Base-by-base conservation (phyloP, 2,797 vertebrate species). In the Pangasius mekongensis region DNA sequence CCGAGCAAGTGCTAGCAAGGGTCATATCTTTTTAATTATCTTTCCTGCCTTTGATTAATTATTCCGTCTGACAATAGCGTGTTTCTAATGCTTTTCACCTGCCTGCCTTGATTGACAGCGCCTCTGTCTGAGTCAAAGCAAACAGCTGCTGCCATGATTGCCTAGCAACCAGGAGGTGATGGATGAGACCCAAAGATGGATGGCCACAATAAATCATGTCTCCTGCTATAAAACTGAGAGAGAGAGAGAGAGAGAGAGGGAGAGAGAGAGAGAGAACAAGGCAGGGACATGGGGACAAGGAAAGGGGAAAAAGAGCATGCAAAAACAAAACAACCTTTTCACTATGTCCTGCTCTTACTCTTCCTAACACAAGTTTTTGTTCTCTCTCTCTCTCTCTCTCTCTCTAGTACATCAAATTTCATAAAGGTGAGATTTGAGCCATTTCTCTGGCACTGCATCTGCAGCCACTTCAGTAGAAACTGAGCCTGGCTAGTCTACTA, bases 1-100 rank as follows among this genome's bases (percentile, higher is more conserved):
- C 96, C 94, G 97, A 97, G 97, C 97, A 97, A 98, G 97, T 97
- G 97, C 97, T 98, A 97, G 96, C 96, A 97, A 97, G 97, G 98
- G 98, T 99, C 98, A 99, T 99, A 99, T 99, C 98, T 99, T 99
- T 99, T 99, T 99, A 99, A 99, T 99, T 99, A 99, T 99, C 98
- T 99, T 98, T 98, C 97, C 97, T 95, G 96, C 97, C 97, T 98
- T 99, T 99, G 98, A 99, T 99, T 99, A 99, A 99, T 99, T 99
- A 98, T 99, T 98, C 96, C 96, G 96, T 96, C 97, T 98, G 98
- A 99, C 98, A 99, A 98, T 97, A 94, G 97, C 96, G 95, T 97
- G 96, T 97, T 97, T 96, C 97, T 98, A 98, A 99, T 99, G 98
- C 98, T 97, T 98, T 98, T 99, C 98, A 99, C 98, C 98, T 99